Percentiles rank a stretch among this genome's conserved stretches.
Evolutionary conservation across 2,113 vertebrate species (phyloP).

Genomic region (Heteronetta atricapilla): DNA sequence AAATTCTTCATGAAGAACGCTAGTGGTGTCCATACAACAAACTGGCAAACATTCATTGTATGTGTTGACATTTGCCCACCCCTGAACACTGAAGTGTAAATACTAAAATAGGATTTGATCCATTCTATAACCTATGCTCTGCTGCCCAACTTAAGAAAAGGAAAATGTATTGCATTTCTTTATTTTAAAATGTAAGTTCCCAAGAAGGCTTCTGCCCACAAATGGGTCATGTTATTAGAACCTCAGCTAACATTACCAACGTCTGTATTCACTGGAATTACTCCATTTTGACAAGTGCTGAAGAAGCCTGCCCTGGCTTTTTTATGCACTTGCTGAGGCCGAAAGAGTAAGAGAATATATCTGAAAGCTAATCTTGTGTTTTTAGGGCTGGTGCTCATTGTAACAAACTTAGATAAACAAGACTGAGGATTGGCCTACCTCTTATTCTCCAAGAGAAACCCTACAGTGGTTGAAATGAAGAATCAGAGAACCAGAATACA

Average conservation of each 20-base stretch:
- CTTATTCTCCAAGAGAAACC: background rate
- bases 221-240: background rate
- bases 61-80: background rate
- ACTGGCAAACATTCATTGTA: background rate
- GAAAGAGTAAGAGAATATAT: background rate
- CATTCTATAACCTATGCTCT: background rate
- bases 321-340: background rate
- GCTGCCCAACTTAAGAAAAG: background rate
- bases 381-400: background rate
- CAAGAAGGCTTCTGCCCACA: background rate
- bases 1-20: background rate
- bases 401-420: background rate
- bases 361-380: background rate
- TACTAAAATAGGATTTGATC: background rate
- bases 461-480: background rate
- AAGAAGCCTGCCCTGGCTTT: background rate
- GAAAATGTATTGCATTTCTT: background rate
- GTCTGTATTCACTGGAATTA: background rate
- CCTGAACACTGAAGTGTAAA: background rate
- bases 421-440: background rate
- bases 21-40: background rate
- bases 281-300: background rate
- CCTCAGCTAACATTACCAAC: background rate
- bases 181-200: background rate
- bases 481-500: background rate